Conservation (phyloP, 2,888 invertebrate genomes). For the Agonum fuliginosum region DNA sequence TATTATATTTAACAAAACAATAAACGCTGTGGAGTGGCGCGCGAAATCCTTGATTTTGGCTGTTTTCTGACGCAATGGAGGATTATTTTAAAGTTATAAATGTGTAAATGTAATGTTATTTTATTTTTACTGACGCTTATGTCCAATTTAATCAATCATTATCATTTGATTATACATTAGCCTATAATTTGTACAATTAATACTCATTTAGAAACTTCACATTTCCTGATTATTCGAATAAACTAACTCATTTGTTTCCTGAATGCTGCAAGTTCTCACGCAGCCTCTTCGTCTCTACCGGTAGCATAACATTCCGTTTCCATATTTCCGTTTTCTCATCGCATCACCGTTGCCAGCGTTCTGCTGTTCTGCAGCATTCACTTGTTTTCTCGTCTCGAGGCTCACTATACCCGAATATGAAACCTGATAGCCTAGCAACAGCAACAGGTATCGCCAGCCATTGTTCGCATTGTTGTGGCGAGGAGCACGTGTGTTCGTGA, state of each 20-base stretch:
- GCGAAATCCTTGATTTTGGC: too few relatives aligned
- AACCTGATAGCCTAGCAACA: neutral
- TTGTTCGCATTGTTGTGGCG: neutral
- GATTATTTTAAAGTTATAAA: too few relatives aligned
- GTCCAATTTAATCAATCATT: too few relatives aligned
- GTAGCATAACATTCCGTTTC: neutral
- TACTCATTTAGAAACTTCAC: too few relatives aligned
- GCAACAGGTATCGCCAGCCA: neutral
- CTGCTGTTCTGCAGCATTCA: too few relatives aligned
- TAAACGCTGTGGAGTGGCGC: too few relatives aligned
- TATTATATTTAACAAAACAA: too few relatives aligned
- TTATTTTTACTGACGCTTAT: neutral
- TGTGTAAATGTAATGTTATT: neutral
- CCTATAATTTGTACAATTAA: too few relatives aligned
- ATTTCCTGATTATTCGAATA: too few relatives aligned
- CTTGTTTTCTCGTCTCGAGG: neutral
- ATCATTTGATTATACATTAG: too few relatives aligned
- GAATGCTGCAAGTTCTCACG: neutral
- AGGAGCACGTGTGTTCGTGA: neutral
- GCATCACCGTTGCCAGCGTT: neutral
- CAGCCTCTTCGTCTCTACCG: neutral
- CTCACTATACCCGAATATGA: neutral
- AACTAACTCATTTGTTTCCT: too few relatives aligned
- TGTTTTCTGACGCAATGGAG: too few relatives aligned
- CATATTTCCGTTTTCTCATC: neutral